phyloP scores from a whole-genome alignment of 1,140 invertebrate genomes.

The Teleopsis dalmanni region DNA sequence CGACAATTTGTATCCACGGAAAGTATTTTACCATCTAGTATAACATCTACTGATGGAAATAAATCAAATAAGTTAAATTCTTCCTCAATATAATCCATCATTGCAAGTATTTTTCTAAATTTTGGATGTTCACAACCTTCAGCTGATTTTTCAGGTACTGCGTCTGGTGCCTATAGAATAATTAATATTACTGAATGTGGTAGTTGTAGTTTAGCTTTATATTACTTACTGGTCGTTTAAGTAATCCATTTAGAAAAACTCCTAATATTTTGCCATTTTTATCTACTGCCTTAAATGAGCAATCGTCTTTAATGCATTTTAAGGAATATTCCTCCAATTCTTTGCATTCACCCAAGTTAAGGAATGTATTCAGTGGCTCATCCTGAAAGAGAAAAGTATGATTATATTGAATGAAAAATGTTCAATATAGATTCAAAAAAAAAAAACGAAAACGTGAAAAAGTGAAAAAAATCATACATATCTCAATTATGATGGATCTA shows the following conservation, averaged over 20 bases:
- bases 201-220: no score
- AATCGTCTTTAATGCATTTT: conserved; percentile 50
- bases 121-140: conserved; percentile 49
- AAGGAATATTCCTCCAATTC: conserved; percentile 55
- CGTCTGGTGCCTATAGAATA: conserved; percentile 8
- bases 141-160: conserved; percentile 17
- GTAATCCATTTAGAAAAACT: conserved; percentile 43
- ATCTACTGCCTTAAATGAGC: conserved; percentile 55
- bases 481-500: no score
- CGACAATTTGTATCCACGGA: conserved; percentile 56
- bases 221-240: conserved; percentile 27
- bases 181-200: not conserved
- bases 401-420: no score
- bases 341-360: conserved; percentile 52
- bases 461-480: no score
- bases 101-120: conserved; percentile 53
- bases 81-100: conserved; percentile 50
- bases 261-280: conserved; percentile 53
- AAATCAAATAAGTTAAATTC: conserved; percentile 48
- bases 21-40: conserved; percentile 55
- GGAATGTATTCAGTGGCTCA: conserved; percentile 56
- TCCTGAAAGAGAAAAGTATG: conserved; percentile 53
- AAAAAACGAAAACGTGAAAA: no score
- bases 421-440: no score
- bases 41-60: conserved; percentile 49